Conservation (phyloP, 2,888 invertebrate genomes). For the Caenorhabditis angaria region DNA sequence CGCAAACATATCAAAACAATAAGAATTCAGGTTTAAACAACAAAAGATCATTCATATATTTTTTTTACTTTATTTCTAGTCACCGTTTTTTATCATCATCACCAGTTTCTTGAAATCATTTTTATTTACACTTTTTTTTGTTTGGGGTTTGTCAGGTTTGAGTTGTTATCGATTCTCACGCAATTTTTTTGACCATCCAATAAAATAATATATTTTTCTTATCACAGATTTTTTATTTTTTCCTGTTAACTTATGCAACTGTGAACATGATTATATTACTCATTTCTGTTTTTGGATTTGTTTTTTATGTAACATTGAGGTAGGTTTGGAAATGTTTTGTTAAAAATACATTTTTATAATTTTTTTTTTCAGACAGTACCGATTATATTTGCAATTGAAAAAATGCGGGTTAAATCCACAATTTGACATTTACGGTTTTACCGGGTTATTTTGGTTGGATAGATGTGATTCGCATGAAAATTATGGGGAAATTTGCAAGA, state of each 20-base stretch:
- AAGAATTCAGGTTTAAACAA: too few relatives aligned
- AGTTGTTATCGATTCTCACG: constrained; percentile 9
- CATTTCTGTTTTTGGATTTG: constrained; percentile 5
- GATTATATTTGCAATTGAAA: constrained; percentile 15
- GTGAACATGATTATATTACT: constrained; percentile 28
- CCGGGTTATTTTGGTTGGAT: constrained; percentile 24
- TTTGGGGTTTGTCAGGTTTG: not conserved
- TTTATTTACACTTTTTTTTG: constrained; percentile 10
- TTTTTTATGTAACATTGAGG: constrained; percentile 10
- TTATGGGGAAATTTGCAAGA: constrained; percentile 17
- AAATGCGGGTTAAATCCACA: constrained; percentile 24
- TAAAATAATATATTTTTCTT: not conserved
- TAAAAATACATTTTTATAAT: not conserved
- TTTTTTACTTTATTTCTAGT: too few relatives aligned
- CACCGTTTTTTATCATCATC: constrained; percentile 3
- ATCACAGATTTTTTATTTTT: not conserved
- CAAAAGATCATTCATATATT: not conserved
- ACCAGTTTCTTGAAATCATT: not conserved
- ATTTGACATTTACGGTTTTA: constrained; percentile 36
- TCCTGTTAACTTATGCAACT: not conserved
- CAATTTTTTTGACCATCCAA: not conserved
- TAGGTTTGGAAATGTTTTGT: not conserved
- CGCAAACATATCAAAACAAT: too few relatives aligned
- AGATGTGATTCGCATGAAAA: constrained; percentile 18
- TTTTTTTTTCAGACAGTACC: constrained; percentile 10